Evolutionary conservation across 1,140 invertebrate species (phyloP).

Genomic region (Aradophagus sp.): DNA sequence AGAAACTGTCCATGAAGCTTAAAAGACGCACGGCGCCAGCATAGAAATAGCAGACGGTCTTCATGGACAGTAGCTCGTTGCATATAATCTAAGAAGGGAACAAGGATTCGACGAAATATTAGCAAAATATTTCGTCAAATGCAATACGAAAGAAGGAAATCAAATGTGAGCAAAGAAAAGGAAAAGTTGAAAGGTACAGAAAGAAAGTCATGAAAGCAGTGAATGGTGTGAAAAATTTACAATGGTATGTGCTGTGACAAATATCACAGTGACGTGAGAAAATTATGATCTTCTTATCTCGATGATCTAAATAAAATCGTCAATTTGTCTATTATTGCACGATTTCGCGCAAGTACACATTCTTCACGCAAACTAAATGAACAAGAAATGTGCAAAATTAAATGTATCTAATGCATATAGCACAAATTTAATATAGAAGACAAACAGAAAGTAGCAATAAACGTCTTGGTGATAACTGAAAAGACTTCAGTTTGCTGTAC

Average conservation of each 20-base stretch:
- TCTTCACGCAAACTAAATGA: constrained; percentile 19
- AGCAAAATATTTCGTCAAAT: constrained; percentile 43
- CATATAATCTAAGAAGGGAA: constrained; percentile 24
- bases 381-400: constrained; percentile 5
- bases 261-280: constrained; percentile 43
- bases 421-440: constrained; percentile 30
- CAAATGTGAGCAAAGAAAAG: no score
- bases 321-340: constrained; percentile 15
- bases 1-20: constrained; percentile 13
- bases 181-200: no score
- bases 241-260: constrained; percentile 23
- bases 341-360: constrained; percentile 17
- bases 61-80: constrained; percentile 28
- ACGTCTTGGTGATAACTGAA: neutral
- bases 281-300: constrained; percentile 18
- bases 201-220: constrained; percentile 26
- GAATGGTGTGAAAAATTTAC: constrained; percentile 35
- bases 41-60: constrained; percentile 15
- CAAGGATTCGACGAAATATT: constrained; percentile 42
- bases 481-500: no score
- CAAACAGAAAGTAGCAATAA: constrained; percentile 10
- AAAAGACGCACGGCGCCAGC: constrained; percentile 5
- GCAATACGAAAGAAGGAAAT: constrained; percentile 18
- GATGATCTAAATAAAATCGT: constrained; percentile 20
- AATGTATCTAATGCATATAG: constrained; percentile 36